Evolutionary conservation across 2,888 invertebrate species (phyloP).

Genomic region (Crepidodera aurea): DNA sequence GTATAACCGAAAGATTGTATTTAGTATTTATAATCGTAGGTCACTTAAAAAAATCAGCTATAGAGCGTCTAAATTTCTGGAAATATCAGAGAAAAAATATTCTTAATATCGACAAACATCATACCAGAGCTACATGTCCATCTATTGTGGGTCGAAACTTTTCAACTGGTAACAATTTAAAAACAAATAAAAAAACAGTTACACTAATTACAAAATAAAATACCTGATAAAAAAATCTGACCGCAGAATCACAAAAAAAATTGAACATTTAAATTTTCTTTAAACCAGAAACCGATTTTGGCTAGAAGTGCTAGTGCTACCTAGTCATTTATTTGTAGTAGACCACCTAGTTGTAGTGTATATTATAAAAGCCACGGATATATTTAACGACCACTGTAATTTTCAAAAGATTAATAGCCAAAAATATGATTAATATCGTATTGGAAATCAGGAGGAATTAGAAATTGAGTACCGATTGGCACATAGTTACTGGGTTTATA

Average conservation of each 20-base stretch:
- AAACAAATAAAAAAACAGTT: conserved; percentile 15
- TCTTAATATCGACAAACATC: conserved; percentile 30
- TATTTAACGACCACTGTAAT: conserved; percentile 31
- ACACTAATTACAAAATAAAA: conserved; percentile 18
- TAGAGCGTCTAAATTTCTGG: too few relatives aligned
- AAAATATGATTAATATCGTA: conserved; percentile 42
- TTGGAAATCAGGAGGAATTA: conserved; percentile 41
- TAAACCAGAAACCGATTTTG: conserved; percentile 19
- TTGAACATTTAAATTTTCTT: not conserved
- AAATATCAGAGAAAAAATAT: conserved; percentile 16
- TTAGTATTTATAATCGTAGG: too few relatives aligned
- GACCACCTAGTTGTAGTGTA: conserved; percentile 22
- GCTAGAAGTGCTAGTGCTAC: not conserved
- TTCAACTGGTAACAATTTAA: conserved; percentile 50
- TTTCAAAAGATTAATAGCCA: conserved; percentile 42
- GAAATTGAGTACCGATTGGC: conserved; percentile 43
- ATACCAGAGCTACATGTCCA: too few relatives aligned
- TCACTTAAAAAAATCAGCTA: too few relatives aligned
- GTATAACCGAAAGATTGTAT: too few relatives aligned
- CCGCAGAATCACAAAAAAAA: too few relatives aligned
- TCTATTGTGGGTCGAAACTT: conserved; percentile 49
- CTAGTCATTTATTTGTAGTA: conserved; percentile 20
- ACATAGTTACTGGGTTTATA: conserved; percentile 39
- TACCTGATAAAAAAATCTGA: not conserved
- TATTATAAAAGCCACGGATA: conserved; percentile 10